Evolutionary conservation across 2,797 vertebrate genomes (phyloP).

Genomic region (Morus bassanus): DNA sequence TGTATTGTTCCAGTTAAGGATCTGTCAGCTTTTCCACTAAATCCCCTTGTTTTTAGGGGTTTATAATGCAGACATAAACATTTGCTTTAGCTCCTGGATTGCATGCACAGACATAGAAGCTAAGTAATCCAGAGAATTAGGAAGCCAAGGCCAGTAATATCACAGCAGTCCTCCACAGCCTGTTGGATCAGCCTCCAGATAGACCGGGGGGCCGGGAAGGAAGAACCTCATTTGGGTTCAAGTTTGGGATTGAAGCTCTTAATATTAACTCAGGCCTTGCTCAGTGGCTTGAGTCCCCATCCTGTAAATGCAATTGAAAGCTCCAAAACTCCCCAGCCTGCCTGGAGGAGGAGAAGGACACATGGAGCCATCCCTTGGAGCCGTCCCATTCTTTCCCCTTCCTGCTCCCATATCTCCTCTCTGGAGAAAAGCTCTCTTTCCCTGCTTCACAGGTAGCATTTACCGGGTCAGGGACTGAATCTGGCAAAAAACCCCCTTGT

Average conservation of each 20-base stretch:
- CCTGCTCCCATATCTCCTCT: background rate
- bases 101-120: slow-evolving; percentile 17
- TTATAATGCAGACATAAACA: slow-evolving; percentile 53
- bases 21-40: slow-evolving; percentile 53
- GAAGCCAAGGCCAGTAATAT: slow-evolving; percentile 28
- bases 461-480: background rate
- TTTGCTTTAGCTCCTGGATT: slow-evolving; percentile 58
- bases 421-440: background rate
- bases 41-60: slow-evolving; percentile 62
- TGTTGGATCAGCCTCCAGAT: background rate
- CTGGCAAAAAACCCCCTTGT: background rate
- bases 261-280: background rate
- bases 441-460: background rate
- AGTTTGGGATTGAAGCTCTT: background rate
- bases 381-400: background rate
- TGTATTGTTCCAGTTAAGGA: slow-evolving; percentile 47
- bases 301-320: background rate
- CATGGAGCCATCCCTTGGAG: background rate
- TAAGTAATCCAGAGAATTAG: slow-evolving; percentile 42
- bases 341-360: background rate
- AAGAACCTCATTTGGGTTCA: background rate
- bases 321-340: background rate
- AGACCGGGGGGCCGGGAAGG: background rate
- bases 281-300: background rate
- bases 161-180: background rate